Conservation (phyloP, 2,113 vertebrate genomes). For the Pseudopipra pipra region DNA sequence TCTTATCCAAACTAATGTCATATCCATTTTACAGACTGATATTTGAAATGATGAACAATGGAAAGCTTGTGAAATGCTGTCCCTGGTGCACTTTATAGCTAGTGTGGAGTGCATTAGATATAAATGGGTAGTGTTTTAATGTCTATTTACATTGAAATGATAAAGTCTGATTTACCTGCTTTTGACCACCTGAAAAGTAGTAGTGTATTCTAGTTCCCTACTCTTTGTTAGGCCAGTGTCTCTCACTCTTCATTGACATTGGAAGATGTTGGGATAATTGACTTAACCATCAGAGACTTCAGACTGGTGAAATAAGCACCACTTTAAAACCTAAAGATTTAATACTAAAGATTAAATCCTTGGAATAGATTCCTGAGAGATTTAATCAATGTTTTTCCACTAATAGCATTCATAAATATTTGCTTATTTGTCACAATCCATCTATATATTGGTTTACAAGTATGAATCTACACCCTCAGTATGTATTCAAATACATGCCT, state of each 20-base stretch:
- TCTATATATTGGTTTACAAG: not conserved
- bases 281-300: not conserved
- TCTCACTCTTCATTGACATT: not conserved
- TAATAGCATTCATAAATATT: not conserved
- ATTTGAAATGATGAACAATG: slow-evolving; percentile 26
- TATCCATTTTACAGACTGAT: slow-evolving; percentile 24
- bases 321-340: not conserved
- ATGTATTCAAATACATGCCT: not conserved
- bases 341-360: not conserved
- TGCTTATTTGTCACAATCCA: not conserved
- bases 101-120: not conserved
- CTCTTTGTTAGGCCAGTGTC: not conserved
- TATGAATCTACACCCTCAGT: not conserved
- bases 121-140: not conserved
- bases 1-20: not conserved
- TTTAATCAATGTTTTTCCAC: not conserved
- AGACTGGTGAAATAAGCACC: not conserved
- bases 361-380: not conserved
- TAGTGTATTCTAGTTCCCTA: not conserved
- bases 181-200: not conserved
- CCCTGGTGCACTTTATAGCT: not conserved
- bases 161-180: not conserved
- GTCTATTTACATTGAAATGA: not conserved
- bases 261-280: not conserved
- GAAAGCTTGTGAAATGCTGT: not conserved